Evolutionary conservation across 2,888 invertebrate genomes (phyloP), one percentile per base, ranked within the genome.

Genomic region (Endomychus coccineus): DNA sequence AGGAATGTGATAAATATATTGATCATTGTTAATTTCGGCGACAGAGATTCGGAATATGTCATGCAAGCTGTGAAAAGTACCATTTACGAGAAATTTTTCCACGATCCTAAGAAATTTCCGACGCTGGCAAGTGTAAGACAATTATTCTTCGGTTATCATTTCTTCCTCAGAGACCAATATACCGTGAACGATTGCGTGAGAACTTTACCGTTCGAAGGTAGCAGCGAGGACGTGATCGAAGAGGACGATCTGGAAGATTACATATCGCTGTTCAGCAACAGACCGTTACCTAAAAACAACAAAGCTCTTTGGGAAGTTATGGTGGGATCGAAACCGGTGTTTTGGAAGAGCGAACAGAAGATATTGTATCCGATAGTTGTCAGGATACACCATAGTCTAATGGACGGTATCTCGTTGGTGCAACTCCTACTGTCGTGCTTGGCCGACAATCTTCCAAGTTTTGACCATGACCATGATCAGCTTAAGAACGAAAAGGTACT

Each of bases 321-420:
- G n/a, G n/a, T 19, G n/a, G n/a, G 21, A 7, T 19, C 21, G 21
- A 19, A 19, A n/a, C n/a, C 21, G 6, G 21, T 19, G 21, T 6
- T 7, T 19, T 19, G 21, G 21, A 19, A 19, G 6, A 6, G n/a
- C 6, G n/a, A 6, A 19, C 6, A 19, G 6, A n/a, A 6, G n/a
- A n/a, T 19, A 7, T 19, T 7, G 6, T 19, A 7, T 19, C 21
- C 21, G 6, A n/a, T 19, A 7, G 6, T 19, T 6, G 6, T 19
- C n/a, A 6, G 21, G 21, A 19, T 19, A 6, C 21, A 19, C 21
- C 21, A 19, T n/a, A 7, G 6, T 19, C n/a, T 19, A n/a, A n/a
- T 19, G 21, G 21, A 19, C 21, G 21, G 21, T 19, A n/a, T 19
- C n/a, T 19, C 21, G 21, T n/a, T 19, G n/a, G 21, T 19, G 6